Percentiles rank a stretch among this genome's conserved stretches.
Evolutionary conservation across 2,113 vertebrate genomes (phyloP).

Genomic region (Percopsis transmontana): DNA sequence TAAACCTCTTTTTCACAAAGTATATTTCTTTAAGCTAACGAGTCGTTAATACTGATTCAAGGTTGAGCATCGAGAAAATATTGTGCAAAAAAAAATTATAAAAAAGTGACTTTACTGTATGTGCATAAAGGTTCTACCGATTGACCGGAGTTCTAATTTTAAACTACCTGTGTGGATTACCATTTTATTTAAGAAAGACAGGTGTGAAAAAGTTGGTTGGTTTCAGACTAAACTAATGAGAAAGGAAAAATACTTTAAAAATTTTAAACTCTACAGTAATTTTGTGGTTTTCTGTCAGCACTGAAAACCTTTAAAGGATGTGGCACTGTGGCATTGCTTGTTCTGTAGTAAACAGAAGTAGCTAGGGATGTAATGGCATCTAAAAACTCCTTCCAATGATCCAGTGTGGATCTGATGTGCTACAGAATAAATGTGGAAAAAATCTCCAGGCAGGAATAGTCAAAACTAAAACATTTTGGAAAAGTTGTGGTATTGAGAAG

Average conservation of each 20-base stretch:
- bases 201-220: background rate
- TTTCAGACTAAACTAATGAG: background rate
- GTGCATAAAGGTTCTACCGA: too few species aligned
- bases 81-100: slow-evolving; percentile 43
- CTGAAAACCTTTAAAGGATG: background rate
- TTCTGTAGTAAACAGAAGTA: slow-evolving; percentile 22
- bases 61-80: slow-evolving; percentile 39
- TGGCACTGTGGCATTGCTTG: background rate
- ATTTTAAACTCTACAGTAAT: too few species aligned
- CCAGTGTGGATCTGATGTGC: slow-evolving; percentile 5
- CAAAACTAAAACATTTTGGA: slow-evolving; percentile 17
- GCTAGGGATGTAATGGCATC: slow-evolving; percentile 2
- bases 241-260: background rate
- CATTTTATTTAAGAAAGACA: slow-evolving; percentile 70
- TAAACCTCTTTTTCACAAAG: background rate
- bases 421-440: background rate
- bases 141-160: too few species aligned
- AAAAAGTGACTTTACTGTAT: background rate
- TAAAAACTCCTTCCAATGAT: slow-evolving; percentile 22
- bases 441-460: slow-evolving; percentile 19
- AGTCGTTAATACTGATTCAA: slow-evolving; percentile 62
- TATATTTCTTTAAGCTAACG: background rate
- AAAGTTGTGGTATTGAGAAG: slow-evolving; percentile 13
- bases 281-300: too few species aligned
- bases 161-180: background rate